phyloP scores from a whole-genome alignment of 2,888 invertebrate species.

The Calephelis perditalis region DNA sequence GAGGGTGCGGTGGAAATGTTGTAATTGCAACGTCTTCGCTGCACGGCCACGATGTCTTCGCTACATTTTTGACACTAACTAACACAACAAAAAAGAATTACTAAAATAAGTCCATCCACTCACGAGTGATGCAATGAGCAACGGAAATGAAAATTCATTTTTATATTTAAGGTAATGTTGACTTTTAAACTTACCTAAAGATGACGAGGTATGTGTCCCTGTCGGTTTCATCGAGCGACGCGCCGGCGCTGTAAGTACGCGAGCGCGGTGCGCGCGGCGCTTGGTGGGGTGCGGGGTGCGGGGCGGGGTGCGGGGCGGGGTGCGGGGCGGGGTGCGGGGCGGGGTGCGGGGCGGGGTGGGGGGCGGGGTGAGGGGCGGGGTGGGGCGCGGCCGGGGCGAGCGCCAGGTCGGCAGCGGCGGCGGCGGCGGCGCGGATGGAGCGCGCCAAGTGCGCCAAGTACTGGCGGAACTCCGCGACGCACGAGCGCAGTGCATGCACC shows the following conservation, averaged over 20 bases:
- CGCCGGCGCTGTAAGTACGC: slow-evolving; percentile 56
- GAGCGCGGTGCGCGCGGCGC: slow-evolving; percentile 59
- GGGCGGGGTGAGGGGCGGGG: slow-evolving; percentile 71
- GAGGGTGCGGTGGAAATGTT: no score
- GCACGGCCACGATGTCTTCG: no score
- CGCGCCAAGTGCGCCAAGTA: slow-evolving; percentile 90
- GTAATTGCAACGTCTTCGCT: no score
- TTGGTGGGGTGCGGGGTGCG: slow-evolving; percentile 4
- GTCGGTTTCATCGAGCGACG: slow-evolving; percentile 67
- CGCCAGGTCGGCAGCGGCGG: slow-evolving; percentile 96
- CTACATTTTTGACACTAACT: no score
- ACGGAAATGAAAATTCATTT: background rate
- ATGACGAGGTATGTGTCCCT: slow-evolving; percentile 50
- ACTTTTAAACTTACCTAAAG: slow-evolving; percentile 43
- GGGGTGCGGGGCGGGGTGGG: slow-evolving; percentile 77
- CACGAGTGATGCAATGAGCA: no score
- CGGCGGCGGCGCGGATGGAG: slow-evolving; percentile 93
- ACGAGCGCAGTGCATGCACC: slow-evolving; percentile 90
- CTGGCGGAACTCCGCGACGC: slow-evolving; percentile 93
- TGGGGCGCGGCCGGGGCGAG: slow-evolving; percentile 86
- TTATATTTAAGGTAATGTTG: background rate
- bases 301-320: slow-evolving; percentile 73
- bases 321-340: slow-evolving; percentile 74
- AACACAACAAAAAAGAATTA: no score
- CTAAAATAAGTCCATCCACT: background rate